Base-by-base conservation (phyloP, 2,113 vertebrate genomes). In the Hippopotamus amphibius region DNA sequence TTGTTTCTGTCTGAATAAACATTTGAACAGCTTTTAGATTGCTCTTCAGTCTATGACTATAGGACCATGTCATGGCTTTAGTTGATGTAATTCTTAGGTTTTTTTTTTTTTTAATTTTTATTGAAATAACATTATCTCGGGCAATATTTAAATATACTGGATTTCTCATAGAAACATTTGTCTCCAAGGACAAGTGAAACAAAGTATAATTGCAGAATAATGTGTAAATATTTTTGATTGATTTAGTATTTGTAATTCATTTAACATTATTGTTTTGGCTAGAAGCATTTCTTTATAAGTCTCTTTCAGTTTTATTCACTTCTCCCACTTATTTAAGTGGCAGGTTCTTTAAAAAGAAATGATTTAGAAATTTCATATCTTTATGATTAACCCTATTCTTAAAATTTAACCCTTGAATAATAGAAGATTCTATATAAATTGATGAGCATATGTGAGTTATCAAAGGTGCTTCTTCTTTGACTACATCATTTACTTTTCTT, bases 161-260 rank as follows among this genome's bases (percentile, higher is more conserved):
- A 7, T 93, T 96, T 97, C 48, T 95, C 37, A 81, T 71, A 90
- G 59, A 71, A 94, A 69, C 37, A 28, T 83, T 92, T 97, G n/a
- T 97, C 68, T 95, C 41, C 8, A 95, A 94, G 59, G 43, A 93
- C 66, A 85, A 66, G 22, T 80, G 66, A 96, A 95, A 80, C 59
- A 89, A 85, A 94, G 13, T 63, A 88, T 2, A 92, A 65, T 84
- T 92, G 68, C 63, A 95, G 41, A 94, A 93, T 84, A 90, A 77
- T 96, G 28, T 69, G 22, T 92, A 90, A 96, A 81, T 48, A 72
- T 87, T 71, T 94, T 61, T 87, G 65, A 80, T 84, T 92, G 50
- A 95, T 76, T 90, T 88, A 96, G 53, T 92, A 71, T 87, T 97
- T 96, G n/a, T 96, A 95, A 93, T 92, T 97, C n/a, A 87, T 79